Evolutionary conservation across 2,797 vertebrate species (phyloP).

Genomic region (Urosaurus nigricauda): DNA sequence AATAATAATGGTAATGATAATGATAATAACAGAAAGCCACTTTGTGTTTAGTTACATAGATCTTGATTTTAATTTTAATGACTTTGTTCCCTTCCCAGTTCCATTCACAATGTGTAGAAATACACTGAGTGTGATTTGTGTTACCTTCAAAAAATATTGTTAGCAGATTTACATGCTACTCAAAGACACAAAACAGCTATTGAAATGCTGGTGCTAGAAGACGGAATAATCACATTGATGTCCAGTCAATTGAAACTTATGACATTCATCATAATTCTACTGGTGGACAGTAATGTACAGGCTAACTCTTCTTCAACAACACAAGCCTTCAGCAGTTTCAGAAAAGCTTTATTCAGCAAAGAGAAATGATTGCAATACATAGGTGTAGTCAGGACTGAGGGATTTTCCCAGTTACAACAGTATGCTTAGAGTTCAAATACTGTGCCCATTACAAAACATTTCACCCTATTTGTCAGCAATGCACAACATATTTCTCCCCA

Average conservation of each 20-base stretch:
- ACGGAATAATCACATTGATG: background rate
- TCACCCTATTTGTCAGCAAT: no score
- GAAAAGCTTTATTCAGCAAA: no score
- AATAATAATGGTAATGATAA: background rate
- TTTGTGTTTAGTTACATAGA: conserved; percentile 43
- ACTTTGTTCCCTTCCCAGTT: conserved; percentile 67
- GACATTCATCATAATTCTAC: background rate
- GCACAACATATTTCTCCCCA: no score
- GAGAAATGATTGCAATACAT: no score
- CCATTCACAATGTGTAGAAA: conserved; percentile 25
- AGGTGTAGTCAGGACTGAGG: no score
- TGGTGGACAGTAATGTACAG: no score
- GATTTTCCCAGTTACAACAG: no score
- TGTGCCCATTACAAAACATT: no score
- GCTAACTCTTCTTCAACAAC: no score
- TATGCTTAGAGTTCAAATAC: no score
- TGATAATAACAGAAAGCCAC: conserved; percentile 37
- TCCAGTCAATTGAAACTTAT: background rate
- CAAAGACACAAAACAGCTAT: background rate
- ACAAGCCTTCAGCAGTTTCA: no score
- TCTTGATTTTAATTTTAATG: conserved; percentile 54
- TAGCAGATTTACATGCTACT: background rate
- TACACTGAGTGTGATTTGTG: background rate
- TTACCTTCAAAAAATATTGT: background rate
- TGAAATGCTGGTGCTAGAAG: background rate